Percentiles rank a stretch among this genome's conserved stretches.
Conservation (phyloP, 2,888 invertebrate genomes). For the Uropetala carovei region DNA sequence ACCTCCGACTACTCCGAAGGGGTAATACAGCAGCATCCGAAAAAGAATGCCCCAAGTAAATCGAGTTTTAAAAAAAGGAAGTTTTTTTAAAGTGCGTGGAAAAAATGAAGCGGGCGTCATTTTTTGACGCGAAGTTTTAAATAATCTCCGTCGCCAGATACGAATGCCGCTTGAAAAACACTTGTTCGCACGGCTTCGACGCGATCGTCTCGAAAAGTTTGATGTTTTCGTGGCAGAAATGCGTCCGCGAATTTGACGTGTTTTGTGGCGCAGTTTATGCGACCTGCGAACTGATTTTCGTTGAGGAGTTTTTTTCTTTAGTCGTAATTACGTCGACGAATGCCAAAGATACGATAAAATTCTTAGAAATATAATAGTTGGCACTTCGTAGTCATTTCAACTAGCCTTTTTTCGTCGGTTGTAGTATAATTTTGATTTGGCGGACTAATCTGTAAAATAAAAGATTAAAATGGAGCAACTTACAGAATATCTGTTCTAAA, state of each 20-base stretch:
- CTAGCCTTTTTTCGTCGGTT: too few species aligned
- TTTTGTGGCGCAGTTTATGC: too few species aligned
- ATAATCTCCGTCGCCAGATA: conserved; percentile 8
- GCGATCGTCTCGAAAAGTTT: not conserved
- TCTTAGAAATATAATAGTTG: too few species aligned
- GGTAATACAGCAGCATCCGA: conserved; percentile 13
- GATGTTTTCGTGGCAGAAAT: not conserved
- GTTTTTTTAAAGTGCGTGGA: not conserved
- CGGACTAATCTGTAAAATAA: too few species aligned
- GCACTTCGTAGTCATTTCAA: too few species aligned
- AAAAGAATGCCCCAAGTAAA: conserved; percentile 7
- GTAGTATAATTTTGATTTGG: too few species aligned
- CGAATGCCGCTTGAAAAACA: not conserved
- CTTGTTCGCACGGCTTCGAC: not conserved
- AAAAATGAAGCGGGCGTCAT: not conserved
- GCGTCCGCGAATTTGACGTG: not conserved
- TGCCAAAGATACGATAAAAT: too few species aligned
- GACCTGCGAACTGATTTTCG: too few species aligned
- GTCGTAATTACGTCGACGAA: too few species aligned
- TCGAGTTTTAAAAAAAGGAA: not conserved
- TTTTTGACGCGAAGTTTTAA: not conserved
- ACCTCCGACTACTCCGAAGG: conserved; percentile 16
- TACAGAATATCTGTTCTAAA: too few species aligned
- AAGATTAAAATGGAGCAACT: too few species aligned
- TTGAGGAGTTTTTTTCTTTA: too few species aligned